Conservation (phyloP, 1,140 invertebrate genomes). For the Zeugodacus cucurbitae region DNA sequence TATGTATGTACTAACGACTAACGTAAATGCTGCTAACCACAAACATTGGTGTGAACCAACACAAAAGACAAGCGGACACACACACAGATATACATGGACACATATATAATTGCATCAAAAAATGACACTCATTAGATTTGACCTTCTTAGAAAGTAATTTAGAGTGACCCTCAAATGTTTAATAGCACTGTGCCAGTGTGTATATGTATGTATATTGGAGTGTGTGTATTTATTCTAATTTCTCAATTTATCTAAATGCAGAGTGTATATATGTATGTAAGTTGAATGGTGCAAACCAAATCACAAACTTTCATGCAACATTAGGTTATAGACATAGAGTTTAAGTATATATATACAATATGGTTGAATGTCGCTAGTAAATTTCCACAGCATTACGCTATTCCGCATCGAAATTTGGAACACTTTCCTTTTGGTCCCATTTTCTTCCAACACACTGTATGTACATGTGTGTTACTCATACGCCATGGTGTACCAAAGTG, state of each 20-base stretch:
- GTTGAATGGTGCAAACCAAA: neutral
- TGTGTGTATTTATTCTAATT: constrained; percentile 59
- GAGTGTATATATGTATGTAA: neutral
- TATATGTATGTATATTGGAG: neutral
- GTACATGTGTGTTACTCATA: constrained; percentile 1
- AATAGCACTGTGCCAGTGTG: neutral
- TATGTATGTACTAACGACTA: neutral
- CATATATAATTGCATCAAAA: constrained; percentile 34
- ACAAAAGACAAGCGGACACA: neutral
- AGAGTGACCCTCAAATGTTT: constrained; percentile 55
- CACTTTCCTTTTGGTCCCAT: neutral
- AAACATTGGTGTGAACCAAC: constrained; percentile 7
- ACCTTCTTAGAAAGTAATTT: constrained; percentile 65
- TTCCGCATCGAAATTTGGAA: neutral
- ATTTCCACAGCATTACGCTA: neutral
- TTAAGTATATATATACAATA: neutral
- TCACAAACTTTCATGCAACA: neutral
- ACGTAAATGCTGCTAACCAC: neutral
- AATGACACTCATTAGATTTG: constrained; percentile 58
- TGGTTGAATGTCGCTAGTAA: neutral
- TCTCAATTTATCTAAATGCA: constrained; percentile 50
- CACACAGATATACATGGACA: neutral
- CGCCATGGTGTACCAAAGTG: neutral
- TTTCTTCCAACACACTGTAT: neutral
- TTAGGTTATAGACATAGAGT: neutral